These are phyloP conservation scores for Pleuronectes platessa DNA, from an alignment of 2,113 vertebrate species.

Conservation along the genomic window DNA sequence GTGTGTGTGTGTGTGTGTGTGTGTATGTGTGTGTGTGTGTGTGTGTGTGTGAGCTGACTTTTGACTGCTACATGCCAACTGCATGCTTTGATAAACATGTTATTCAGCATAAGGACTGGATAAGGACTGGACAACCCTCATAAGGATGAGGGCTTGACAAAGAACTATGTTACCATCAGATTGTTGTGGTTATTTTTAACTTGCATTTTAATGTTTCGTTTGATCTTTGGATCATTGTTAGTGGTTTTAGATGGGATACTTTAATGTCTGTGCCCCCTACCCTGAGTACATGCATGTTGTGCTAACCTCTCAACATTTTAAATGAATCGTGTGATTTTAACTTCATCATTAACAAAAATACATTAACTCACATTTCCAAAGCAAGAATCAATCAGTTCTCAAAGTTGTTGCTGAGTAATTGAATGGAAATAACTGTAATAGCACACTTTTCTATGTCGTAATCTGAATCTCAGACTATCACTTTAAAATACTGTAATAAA, in stretches of 20 bases:
- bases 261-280: not conserved
- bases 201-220: slow-evolving; percentile 5
- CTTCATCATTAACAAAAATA: not conserved
- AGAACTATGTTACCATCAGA: not conserved
- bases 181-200: not conserved
- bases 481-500: not conserved
- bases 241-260: not conserved
- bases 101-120: slow-evolving; percentile 3
- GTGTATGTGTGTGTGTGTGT: too few species aligned
- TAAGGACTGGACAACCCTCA: too few species aligned
- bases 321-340: not conserved
- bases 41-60: too few species aligned
- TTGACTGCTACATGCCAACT: not conserved
- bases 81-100: slow-evolving; percentile 15
- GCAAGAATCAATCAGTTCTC: too few species aligned
- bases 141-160: not conserved
- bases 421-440: not conserved
- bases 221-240: not conserved
- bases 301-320: not conserved
- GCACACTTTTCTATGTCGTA: not conserved
- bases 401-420: not conserved
- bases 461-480: not conserved
- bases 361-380: not conserved
- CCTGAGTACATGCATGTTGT: not conserved
- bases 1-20: too few species aligned